These are phyloP conservation scores for Phrynocephalus forsythii DNA, from an alignment of 2,797 vertebrate species.

Conservation along the genomic window DNA sequence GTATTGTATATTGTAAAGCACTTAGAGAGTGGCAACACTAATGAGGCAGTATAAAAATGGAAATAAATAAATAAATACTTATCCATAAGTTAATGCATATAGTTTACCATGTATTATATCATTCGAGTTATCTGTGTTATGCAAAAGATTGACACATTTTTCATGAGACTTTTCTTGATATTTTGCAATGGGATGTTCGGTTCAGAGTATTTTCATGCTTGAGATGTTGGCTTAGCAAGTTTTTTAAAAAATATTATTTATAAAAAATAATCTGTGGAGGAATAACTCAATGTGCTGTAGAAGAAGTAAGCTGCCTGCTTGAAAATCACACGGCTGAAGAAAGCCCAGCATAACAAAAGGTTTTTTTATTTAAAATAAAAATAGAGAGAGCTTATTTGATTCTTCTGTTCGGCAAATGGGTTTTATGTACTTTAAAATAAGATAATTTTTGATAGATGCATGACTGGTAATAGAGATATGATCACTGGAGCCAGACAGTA, in stretches of 20 bases:
- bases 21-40: no score
- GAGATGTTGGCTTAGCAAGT: background rate
- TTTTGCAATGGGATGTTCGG: background rate
- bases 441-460: constrained; percentile 82
- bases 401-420: constrained; percentile 82
- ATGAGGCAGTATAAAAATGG: no score
- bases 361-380: constrained; percentile 66
- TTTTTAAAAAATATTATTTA: background rate
- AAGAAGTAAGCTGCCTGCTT: background rate
- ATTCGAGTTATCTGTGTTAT: background rate
- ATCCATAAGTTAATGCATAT: no score
- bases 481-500: constrained; percentile 75
- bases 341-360: constrained; percentile 63
- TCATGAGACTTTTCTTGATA: background rate
- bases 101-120: no score
- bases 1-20: no score
- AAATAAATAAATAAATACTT: no score
- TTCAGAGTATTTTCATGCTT: background rate
- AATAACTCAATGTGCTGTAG: constrained; percentile 9
- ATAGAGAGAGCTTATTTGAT: constrained; percentile 80
- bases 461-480: constrained; percentile 76
- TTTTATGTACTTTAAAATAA: constrained; percentile 83
- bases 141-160: background rate
- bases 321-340: constrained; percentile 30
- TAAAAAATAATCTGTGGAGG: background rate